Evolutionary conservation across 64 coral and sea anemone species (phyloP), one percentile per base, ranked within the genome.

Genomic region (Montipora sp.): DNA sequence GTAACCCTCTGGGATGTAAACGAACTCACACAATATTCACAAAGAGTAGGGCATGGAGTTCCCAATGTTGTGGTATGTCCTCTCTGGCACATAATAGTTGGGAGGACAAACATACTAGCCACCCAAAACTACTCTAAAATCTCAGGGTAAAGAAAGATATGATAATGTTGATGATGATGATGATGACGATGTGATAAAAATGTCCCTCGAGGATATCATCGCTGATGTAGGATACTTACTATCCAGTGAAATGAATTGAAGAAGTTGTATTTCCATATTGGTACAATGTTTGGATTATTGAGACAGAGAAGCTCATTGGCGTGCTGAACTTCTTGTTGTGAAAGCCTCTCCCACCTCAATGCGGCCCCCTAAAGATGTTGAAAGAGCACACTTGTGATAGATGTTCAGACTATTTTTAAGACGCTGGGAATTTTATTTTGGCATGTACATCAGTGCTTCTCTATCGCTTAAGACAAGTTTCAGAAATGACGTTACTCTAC

Each of bases 201-300:
- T 27, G 24, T 27, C 24, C 24, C 0, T 27, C 0, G 24, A 27
- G 10, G 60, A 65, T 12, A 65, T 65, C 9, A 0, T 65, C 3
- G 3, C 9, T 65, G 15, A 65, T 65, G 3, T 14, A 13, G 60
- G 60, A 18, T 65, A 65, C 60, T 65, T 14, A 65, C 60, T 65
- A 65, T 65, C 7, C 8, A 65, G 49, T 1, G 7, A 12, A 19
- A 19, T 15, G 77, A 80, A 80, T 80, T 7, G 48, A 55, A 51
- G 9, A 3, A 3, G 18, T 58, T 16, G 4, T 51, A 19, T 22
- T 23, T 80, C 77, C 48, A 80, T 2, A 80, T 80, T 5, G 77
- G 5, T 7, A 23, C 77, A 80, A 80, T 47, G 21, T 80, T 80
- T 57, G 77, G 48, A 80, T 80, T 5, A 19, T 80, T 80, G 16